phyloP scores from a whole-genome alignment of 2,797 vertebrate species.

The Poeciliopsis turneri region DNA sequence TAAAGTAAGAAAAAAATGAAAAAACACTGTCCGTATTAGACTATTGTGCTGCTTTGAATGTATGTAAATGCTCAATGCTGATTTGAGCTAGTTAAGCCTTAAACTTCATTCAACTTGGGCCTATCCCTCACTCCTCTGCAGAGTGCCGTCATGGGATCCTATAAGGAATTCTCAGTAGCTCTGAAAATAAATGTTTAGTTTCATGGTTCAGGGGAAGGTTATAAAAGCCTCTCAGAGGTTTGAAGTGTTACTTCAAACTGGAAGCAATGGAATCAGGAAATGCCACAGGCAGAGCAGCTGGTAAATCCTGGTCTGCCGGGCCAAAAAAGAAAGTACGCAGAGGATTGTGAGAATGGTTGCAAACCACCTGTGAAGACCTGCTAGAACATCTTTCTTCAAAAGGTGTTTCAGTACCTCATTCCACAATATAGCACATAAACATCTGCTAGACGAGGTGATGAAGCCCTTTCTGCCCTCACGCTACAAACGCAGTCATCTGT shows the following conservation, averaged over 20 bases:
- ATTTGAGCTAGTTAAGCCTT: neutral
- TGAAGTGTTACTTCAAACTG: neutral
- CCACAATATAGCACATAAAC: neutral
- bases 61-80: neutral
- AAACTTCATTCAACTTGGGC: neutral
- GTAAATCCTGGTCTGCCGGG: neutral
- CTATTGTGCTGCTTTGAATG: neutral
- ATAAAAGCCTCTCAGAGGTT: neutral
- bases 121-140: neutral
- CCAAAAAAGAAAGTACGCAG: neutral
- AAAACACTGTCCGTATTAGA: neutral
- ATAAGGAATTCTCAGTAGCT: constrained; percentile 3
- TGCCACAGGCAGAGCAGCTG: neutral
- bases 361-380: neutral
- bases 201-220: neutral
- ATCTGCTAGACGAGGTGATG: neutral
- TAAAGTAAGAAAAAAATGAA: no score
- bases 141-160: neutral
- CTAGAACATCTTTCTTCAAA: neutral
- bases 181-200: constrained; percentile 8
- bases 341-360: neutral
- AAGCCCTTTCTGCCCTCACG: neutral
- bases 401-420: neutral
- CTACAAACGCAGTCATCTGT: neutral
- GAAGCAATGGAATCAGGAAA: neutral